Evolutionary conservation across 2,888 invertebrate genomes (phyloP), one percentile per base, ranked within the genome.

Genomic region (Lottia gigantea): DNA sequence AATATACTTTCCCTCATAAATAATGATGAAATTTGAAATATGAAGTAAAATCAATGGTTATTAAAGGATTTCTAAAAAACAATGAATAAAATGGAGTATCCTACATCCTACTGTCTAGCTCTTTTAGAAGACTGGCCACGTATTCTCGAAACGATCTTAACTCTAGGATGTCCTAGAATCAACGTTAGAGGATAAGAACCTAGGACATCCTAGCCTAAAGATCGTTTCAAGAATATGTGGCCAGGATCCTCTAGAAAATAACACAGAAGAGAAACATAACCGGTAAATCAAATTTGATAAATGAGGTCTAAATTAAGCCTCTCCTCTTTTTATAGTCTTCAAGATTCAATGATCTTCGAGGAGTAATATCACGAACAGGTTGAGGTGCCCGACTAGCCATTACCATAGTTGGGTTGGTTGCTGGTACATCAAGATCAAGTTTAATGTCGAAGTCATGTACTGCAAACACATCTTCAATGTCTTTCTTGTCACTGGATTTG

Each of bases 391-490:
- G 74, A 68, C 82, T 83, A 47, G 81, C 80, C 49, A 83, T 81
- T 4, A 82, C 80, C 15, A 84, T 79, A n/a, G 81, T 75, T 61
- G 83, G 75, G 40, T 85, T 78, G 67, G 76, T 77, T 25, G 84
- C 74, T 15, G 88, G 88, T n/a, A 89, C 82, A 76, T 89, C 87
- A 66, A 90, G 82, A 87, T 98, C 97, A 77, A 98, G 96, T 88
- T 93, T 95, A 82, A 97, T 95, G 84, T 98, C 98, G 90, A 98
- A 98, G 90, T 98, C 95, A 87, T 98, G 98, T 70, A 87, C 92
- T 80, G 90, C 92, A 90, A 91, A 91, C 78, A 92, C 87, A 82
- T 92, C 91, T 73, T 91, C 91, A 14, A 83, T 80, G 16, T 76
- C 68, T 49, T 80, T 76, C 63, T 75, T 76, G 40, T 81, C 77